Evolutionary conservation across 2,797 vertebrate genomes (phyloP), one percentile per base, ranked within the genome.

Genomic region (Danio kyathit): DNA sequence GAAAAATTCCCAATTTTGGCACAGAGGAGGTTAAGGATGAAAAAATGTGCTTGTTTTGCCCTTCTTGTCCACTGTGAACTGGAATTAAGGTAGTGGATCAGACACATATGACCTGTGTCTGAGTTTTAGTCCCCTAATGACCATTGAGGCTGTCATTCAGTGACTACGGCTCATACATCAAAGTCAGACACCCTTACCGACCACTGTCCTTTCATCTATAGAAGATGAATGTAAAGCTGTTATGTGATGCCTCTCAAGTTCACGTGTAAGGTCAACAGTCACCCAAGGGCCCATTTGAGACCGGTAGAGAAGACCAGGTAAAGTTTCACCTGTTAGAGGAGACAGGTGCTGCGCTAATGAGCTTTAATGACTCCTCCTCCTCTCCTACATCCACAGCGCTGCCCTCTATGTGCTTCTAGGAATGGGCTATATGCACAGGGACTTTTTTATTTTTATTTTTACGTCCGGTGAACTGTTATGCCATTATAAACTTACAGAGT

Each of bases 321-420:
- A 78, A 83, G 76, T 87, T 86, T 85, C 86, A 87, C 76, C 67
- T 82, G 83, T 83, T 76, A n/a, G 82, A 74, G 8, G 46, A 76
- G 80, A 75, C 64, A 69, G 80, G 65, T 76, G 72, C 60, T 79
- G 64, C 16, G 7, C 74, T 70, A 51, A 38, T 49, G 5, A 59
- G 49, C 11, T 73, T 66, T 51, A 19, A 51, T 49, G 57, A 40
- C 41, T 64, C 46, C 29, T 66, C 17, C 44, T 63, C 19, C 43
- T 41, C 21, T 56, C 63, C 54, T 43, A 41, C 74, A 79, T 43
- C 61, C 67, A 73, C 44, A 76, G 74, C 69, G 46, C 11, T 38
- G 67, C 73, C 46, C 77, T 48, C 29, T 63, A 10, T 69, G 46
- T 59, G 46, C 21, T 43, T 29, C 3, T 29, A 29, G 29, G 1